These are phyloP conservation scores for Ancistrus triradiatus DNA, from an alignment of 2,113 vertebrate species.

Conservation along the genomic window DNA sequence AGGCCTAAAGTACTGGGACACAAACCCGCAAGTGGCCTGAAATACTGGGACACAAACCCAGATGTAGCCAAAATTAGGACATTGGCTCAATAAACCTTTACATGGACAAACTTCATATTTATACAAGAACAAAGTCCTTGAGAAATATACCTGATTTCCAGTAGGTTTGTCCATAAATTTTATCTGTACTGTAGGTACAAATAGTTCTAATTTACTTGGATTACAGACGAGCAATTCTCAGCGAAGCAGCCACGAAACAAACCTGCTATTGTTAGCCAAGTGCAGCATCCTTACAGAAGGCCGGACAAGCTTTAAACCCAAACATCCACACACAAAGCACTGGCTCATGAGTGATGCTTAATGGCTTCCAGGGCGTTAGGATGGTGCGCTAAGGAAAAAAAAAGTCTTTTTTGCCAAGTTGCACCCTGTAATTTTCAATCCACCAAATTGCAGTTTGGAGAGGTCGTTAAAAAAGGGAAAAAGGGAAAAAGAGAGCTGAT, in stretches of 20 bases:
- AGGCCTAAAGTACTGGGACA: no score
- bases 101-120: no score
- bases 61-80: no score
- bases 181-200: no score
- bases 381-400: no score
- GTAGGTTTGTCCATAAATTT: no score
- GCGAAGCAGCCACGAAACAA: constrained; percentile 6
- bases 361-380: constrained; percentile 7
- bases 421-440: constrained; percentile 41
- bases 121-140: no score
- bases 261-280: not conserved
- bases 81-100: no score
- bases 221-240: constrained; percentile 14
- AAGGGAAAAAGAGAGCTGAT: not conserved
- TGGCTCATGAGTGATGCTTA: constrained; percentile 4
- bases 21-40: no score
- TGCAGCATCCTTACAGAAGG: not conserved
- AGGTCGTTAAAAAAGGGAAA: constrained; percentile 8
- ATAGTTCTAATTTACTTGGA: no score
- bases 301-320: not conserved
- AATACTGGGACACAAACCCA: no score
- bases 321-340: constrained; percentile 6
- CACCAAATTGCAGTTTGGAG: constrained; percentile 35
- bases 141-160: no score
- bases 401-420: not conserved